Percentiles rank a stretch among this genome's conserved stretches.
Conservation (phyloP, 2,888 invertebrate genomes). For the Phalera bucephala region DNA sequence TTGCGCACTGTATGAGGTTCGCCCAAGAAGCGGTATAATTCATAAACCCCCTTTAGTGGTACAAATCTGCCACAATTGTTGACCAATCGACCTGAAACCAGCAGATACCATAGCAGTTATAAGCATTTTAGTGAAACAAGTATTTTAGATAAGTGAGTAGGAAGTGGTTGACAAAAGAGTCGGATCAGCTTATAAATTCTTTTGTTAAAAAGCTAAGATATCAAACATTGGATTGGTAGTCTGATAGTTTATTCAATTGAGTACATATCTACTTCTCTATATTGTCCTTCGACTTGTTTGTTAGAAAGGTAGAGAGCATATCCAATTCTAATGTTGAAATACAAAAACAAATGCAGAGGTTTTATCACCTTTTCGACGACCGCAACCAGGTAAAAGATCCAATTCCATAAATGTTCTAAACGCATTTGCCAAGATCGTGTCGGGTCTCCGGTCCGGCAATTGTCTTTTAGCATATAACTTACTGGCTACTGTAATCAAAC, state of each 20-base stretch:
- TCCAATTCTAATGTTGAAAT: too few species aligned
- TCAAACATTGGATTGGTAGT: too few species aligned
- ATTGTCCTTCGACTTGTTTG: too few species aligned
- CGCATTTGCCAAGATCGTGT: constrained; percentile 76
- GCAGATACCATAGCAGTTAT: background rate
- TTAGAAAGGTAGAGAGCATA: too few species aligned
- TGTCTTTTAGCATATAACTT: constrained; percentile 64
- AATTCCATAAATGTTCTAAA: constrained; percentile 78
- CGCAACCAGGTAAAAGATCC: constrained; percentile 66
- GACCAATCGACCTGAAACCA: constrained; percentile 50
- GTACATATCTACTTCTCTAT: too few species aligned
- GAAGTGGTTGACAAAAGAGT: too few species aligned
- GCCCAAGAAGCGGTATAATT: constrained; percentile 67
- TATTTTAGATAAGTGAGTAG: background rate
- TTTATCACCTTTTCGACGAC: constrained; percentile 66
- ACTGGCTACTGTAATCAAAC: constrained; percentile 76
- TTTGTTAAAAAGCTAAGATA: too few species aligned
- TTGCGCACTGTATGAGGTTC: constrained; percentile 71
- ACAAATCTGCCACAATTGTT: constrained; percentile 58
- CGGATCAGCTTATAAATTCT: too few species aligned
- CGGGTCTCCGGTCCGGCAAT: constrained; percentile 55
- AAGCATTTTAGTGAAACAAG: background rate
- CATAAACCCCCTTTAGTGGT: constrained; percentile 68
- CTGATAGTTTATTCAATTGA: too few species aligned
- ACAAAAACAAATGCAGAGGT: too few species aligned